Percentiles rank a stretch among this genome's conserved stretches.
These are phyloP conservation scores for Nothoprocta perdicaria DNA, from an alignment of 2,113 vertebrate species.

Conservation along the genomic window DNA sequence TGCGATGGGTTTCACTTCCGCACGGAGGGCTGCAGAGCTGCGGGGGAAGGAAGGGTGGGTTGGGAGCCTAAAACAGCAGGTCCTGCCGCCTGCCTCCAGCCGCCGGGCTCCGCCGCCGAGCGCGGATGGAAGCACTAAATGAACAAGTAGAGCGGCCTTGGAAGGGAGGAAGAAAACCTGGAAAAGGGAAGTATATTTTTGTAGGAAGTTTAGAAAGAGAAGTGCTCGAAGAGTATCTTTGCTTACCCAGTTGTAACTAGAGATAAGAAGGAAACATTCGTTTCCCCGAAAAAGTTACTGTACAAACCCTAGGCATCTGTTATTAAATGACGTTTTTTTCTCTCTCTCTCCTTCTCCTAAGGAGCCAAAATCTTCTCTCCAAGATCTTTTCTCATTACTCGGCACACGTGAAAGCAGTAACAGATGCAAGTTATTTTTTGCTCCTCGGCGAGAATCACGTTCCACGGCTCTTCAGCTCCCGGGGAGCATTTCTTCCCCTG, in stretches of 20 bases:
- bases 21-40: slow-evolving; percentile 20
- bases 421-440: slow-evolving; percentile 57
- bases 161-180: neutral
- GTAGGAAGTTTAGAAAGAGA: neutral
- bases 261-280: neutral
- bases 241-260: neutral
- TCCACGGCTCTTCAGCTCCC: neutral
- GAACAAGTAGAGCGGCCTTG: neutral
- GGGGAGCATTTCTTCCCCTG: neutral
- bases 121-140: neutral
- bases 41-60: slow-evolving; percentile 58
- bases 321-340: accelerated
- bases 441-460: neutral
- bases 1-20: slow-evolving; percentile 64
- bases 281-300: neutral
- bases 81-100: neutral
- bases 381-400: neutral
- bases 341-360: neutral
- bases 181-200: neutral
- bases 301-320: neutral
- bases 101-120: neutral
- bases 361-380: slow-evolving; percentile 30
- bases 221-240: neutral
- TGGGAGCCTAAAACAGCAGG: neutral
- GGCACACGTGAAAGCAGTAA: neutral